phyloP scores from a whole-genome alignment of 2,113 vertebrate genomes.

The Hemicordylus capensis region DNA sequence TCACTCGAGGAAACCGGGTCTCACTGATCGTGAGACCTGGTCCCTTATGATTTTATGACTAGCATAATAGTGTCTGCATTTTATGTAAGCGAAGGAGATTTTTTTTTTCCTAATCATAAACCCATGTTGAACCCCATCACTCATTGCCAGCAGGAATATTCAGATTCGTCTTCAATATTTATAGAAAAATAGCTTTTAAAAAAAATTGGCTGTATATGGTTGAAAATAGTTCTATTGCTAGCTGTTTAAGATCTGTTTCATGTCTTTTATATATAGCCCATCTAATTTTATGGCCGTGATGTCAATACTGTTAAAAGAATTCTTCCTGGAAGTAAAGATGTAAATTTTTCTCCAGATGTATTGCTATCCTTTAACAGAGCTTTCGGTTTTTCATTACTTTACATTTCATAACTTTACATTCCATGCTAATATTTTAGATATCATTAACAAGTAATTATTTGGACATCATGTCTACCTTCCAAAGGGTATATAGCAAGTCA shows the following conservation, averaged over 20 bases:
- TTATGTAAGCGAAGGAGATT: neutral
- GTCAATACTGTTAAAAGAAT: neutral
- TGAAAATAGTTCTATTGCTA: too few relatives aligned
- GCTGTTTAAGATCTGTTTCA: too few relatives aligned
- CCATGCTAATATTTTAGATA: neutral
- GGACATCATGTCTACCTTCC: neutral
- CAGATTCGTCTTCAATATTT: neutral
- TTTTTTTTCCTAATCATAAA: neutral
- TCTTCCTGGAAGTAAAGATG: neutral
- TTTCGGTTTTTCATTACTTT: neutral
- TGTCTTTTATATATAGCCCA: neutral
- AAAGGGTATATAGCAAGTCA: neutral
- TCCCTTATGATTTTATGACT: too few relatives aligned
- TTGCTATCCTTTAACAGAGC: neutral
- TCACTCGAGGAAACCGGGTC: too few relatives aligned
- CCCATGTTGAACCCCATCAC: neutral
- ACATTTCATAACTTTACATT: neutral
- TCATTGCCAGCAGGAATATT: neutral
- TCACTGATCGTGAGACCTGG: too few relatives aligned
- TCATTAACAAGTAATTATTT: neutral
- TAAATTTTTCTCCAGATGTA: neutral
- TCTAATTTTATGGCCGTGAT: neutral
- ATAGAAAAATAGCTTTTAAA: too few relatives aligned
- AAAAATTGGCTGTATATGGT: too few relatives aligned
- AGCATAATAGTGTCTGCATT: neutral